These are phyloP conservation scores for Sanderia malayensis DNA, from an alignment of 30 jellyfish, hydroid and myxozoan genomes.

Conservation along the genomic window DNA sequence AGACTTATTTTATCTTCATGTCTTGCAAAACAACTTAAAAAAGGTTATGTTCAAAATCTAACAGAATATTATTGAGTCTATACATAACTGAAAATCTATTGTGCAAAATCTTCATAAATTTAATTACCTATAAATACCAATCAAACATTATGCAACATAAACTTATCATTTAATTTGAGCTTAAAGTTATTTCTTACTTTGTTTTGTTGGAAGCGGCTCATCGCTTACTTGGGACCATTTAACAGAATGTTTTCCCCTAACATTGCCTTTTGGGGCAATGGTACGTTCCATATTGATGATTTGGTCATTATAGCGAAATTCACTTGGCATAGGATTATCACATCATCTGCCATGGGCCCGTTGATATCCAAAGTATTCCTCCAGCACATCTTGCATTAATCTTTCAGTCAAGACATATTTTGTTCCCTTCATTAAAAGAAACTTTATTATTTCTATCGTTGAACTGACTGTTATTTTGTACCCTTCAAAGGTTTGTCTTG, in stretches of 20 bases:
- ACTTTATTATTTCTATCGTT: neutral
- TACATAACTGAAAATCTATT: neutral
- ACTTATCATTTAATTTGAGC: neutral
- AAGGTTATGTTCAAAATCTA: neutral
- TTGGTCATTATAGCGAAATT: slow-evolving; percentile 41
- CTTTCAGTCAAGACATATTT: slow-evolving; percentile 18
- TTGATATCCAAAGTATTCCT: slow-evolving; percentile 34
- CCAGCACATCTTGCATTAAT: slow-evolving; percentile 9
- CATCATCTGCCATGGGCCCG: slow-evolving; percentile 7
- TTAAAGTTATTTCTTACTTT: neutral
- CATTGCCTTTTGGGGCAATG: slow-evolving; percentile 21
- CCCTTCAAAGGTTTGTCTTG: slow-evolving; percentile 25
- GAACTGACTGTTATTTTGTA: slow-evolving; percentile 11
- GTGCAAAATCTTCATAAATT: neutral
- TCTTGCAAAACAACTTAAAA: neutral
- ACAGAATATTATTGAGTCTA: neutral
- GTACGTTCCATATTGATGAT: slow-evolving; percentile 15
- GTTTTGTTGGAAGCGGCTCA: slow-evolving; percentile 15
- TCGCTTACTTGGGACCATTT: slow-evolving; percentile 6
- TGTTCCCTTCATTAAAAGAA: neutral
- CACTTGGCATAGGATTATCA: slow-evolving; percentile 23
- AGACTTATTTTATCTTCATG: neutral
- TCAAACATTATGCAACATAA: too few species aligned
- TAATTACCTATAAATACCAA: neutral
- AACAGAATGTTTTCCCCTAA: slow-evolving; percentile 2